These are phyloP conservation scores for Notarius lentiginosus DNA, from an alignment of 2,113 vertebrate genomes.

Conservation along the genomic window DNA sequence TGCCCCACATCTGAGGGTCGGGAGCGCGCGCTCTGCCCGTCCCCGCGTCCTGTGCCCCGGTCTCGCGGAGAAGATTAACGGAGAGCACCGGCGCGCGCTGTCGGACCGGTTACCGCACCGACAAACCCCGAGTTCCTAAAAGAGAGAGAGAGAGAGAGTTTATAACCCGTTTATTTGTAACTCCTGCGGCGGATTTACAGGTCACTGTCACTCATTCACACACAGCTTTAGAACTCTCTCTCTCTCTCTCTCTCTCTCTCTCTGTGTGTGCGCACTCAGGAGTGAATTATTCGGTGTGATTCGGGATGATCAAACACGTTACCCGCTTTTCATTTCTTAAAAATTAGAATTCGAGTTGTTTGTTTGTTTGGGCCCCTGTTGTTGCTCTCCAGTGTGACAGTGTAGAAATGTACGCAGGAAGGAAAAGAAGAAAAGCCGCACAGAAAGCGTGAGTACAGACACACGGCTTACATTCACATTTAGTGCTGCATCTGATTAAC, in stretches of 20 bases:
- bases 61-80: background rate
- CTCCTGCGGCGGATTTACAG: no score
- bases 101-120: no score
- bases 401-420: slow-evolving; percentile 56
- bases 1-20: background rate
- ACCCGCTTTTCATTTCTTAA: background rate
- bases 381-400: background rate
- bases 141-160: no score
- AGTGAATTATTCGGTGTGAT: background rate
- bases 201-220: no score
- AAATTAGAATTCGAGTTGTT: background rate
- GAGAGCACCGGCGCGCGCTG: background rate
- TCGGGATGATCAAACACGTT: background rate
- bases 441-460: slow-evolving; percentile 55
- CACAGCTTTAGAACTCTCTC: no score
- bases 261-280: no score
- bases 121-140: no score
- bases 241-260: no score
- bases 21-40: background rate
- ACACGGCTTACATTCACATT: background rate
- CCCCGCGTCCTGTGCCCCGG: background rate
- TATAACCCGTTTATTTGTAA: no score
- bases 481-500: background rate
- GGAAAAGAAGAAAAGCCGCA: slow-evolving; percentile 58
- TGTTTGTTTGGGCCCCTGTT: background rate